Evolutionary conservation across 2,113 vertebrate species (phyloP), one percentile per base, ranked within the genome.

Genomic region (Eulemur macaco): DNA sequence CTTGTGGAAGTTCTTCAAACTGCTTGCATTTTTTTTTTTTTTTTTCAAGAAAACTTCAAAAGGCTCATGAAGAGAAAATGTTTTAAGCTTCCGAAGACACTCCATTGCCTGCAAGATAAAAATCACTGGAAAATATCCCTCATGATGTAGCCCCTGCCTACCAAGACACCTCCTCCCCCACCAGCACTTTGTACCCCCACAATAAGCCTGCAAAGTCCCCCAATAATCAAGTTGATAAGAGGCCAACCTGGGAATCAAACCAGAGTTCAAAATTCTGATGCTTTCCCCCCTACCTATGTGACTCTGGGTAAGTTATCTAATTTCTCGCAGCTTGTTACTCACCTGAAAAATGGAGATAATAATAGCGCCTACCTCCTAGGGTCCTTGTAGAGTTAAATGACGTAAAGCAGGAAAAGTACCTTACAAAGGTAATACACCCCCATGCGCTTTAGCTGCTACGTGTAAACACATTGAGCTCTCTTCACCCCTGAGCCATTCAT

Each of bases 1-100:
- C 98, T 98, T 0, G 97, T 93, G 98, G 97, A 69, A 74, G 6
- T 3, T 87, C 17, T 47, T 56, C 47, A 23, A 91, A 86, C 73
- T 71, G 93, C 89, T 71, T 76, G 34, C 3, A 58, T 56, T 78
- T 85, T 87, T 68, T 8, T n/a, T 68, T 69, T 37, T 37, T 37
- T 69, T 11, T 20, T 69, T 5, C 45, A 31, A 42, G 64, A 31
- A 77, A 47, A 45, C 4, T 60, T 17, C 3, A n/a, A 18, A 47
- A 60, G 11, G 23, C 10, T 73, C 23, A 0, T 29, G 3, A 7
- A 5, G 15, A 50, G 73, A 89, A 64, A 68, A 78, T 5, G 18
- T n/a, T 12, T 69, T 54, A 68, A 3, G 63, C 23, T 68, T 80
- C 90, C 29, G 14, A n/a, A 81, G 60, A 27, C 15, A 66, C 47